phyloP scores from a whole-genome alignment of 2,797 vertebrate genomes.

The Dryobates pubescens region DNA sequence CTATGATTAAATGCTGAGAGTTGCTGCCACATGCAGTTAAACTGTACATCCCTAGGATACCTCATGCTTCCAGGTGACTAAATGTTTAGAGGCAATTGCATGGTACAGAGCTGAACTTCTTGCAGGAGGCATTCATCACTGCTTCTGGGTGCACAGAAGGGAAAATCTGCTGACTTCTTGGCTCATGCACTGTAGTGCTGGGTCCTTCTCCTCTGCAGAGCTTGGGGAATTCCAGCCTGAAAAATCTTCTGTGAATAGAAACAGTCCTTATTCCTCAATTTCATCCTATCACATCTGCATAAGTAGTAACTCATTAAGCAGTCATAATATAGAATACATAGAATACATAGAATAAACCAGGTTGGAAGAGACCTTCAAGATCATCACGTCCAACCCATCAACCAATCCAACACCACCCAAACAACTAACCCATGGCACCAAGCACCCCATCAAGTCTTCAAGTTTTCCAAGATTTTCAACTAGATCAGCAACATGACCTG shows the following conservation, averaged over 20 bases:
- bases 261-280: neutral
- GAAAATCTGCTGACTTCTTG: neutral
- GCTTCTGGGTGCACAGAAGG: neutral
- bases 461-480: neutral
- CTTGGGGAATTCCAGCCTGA: neutral
- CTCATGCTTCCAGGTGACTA: neutral
- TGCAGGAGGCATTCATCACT: neutral
- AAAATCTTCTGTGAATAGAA: neutral
- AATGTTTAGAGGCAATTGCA: neutral
- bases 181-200: neutral
- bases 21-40: neutral
- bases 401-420: too few relatives aligned
- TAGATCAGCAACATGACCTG: neutral
- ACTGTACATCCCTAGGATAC: neutral
- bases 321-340: too few relatives aligned
- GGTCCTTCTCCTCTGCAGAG: neutral
- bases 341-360: too few relatives aligned
- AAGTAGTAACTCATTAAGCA: neutral
- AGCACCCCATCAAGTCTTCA: too few relatives aligned
- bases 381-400: too few relatives aligned
- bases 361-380: too few relatives aligned
- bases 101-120: neutral
- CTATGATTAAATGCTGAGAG: neutral
- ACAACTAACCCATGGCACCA: too few relatives aligned
- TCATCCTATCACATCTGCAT: neutral